These are phyloP conservation scores for Gila orcuttii DNA, from an alignment of 2,113 vertebrate species.

Conservation along the genomic window DNA sequence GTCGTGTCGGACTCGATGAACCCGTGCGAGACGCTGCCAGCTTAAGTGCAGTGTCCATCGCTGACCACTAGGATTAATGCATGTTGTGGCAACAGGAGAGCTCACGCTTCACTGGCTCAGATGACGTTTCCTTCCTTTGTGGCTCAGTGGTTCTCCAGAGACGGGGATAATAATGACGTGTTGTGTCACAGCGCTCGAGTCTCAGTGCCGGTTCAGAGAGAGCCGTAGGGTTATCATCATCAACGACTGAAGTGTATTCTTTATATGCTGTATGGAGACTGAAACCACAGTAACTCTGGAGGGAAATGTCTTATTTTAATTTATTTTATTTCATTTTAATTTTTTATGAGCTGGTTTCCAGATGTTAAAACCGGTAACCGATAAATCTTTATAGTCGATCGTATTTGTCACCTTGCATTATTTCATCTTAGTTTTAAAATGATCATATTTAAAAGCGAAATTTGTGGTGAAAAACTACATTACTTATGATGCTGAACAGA, in stretches of 20 bases:
- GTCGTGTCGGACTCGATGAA: not conserved
- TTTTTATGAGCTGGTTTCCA: too few species aligned
- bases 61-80: slow-evolving; percentile 72
- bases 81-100: slow-evolving; percentile 79
- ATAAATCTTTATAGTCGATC: too few species aligned
- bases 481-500: too few species aligned
- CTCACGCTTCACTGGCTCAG: slow-evolving; percentile 73
- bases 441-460: too few species aligned
- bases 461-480: too few species aligned
- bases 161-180: slow-evolving; percentile 68
- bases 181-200: slow-evolving; percentile 55
- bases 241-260: not conserved
- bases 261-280: not conserved
- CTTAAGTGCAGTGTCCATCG: slow-evolving; percentile 54
- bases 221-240: not conserved
- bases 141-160: slow-evolving; percentile 55
- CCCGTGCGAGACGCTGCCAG: not conserved
- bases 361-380: too few species aligned
- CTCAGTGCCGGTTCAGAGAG: not conserved
- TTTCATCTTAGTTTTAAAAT: too few species aligned
- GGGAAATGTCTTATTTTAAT: too few species aligned
- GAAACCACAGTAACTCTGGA: not conserved
- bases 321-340: too few species aligned
- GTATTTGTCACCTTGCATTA: too few species aligned
- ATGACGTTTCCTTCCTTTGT: slow-evolving; percentile 74